Evolutionary conservation across 2,113 vertebrate genomes (phyloP), one percentile per base, ranked within the genome.

Genomic region (Callocephalon fimbriatum): DNA sequence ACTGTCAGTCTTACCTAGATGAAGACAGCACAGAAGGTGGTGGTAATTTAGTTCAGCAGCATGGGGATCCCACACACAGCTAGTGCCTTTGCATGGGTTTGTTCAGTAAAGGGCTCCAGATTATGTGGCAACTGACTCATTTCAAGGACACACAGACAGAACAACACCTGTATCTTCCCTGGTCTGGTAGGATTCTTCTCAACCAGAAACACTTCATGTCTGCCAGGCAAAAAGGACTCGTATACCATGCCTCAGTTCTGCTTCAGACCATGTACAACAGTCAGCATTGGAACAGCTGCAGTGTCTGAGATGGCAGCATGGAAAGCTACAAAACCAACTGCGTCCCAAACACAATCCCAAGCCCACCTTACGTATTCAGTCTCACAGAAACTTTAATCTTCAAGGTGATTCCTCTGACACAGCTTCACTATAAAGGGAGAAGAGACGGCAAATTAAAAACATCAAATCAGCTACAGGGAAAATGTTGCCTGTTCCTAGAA

Each of bases 301-400:
- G 4, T 10, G 23, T 25, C 45, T 2, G 0, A 74, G 54, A 45
- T 0, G 1, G 51, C 63, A 76, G 59, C 35, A 50, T 0, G 5
- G 50, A 79, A 42, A 83, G 15, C 62, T 37, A 35, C 35, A 53
- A 47, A 89, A 38, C 44, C 61, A 82, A 37, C 56, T 13, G 25
- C 20, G 53, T 26, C 45, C 48, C 40, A 35, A 38, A 35, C 51
- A 54, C 4, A 1, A 21, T 48, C 44, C 73, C 50, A 75, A 88
- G 5, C 25, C 20, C 45, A 22, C 50, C 67, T 78, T 37, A 51
- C 31, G 38, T 17, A 12, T 13, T 32, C 58, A 47, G 29, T 11
- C 42, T 40, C 70, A 16, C 27, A 84, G 32, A 44, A 87, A 48
- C 27, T 16, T 45, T 58, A 10, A 15, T 40, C 47, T 77, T 58